Evolutionary conservation across 1,140 invertebrate species (phyloP), one percentile per base, ranked within the genome.

Genomic region (Oncopodura yosiiana): DNA sequence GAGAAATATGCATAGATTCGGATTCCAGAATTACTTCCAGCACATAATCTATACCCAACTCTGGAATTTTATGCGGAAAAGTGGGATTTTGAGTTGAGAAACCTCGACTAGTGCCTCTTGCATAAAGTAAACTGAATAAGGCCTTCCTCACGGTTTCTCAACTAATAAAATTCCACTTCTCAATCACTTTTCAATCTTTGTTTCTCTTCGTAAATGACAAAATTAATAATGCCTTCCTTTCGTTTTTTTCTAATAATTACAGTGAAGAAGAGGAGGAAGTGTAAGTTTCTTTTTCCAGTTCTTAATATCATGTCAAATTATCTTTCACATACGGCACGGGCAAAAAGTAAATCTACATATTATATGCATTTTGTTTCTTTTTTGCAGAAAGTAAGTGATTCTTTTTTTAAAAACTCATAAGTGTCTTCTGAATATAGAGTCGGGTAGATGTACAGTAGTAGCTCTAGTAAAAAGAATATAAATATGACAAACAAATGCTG

Each of bases 191-290:
- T n/a, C n/a, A n/a, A n/a, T n/a, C n/a, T n/a, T n/a, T n/a, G n/a
- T n/a, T n/a, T n/a, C n/a, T n/a, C n/a, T n/a, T n/a, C n/a, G n/a
- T n/a, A n/a, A n/a, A n/a, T n/a, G n/a, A n/a, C n/a, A n/a, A n/a
- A n/a, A n/a, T n/a, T n/a, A n/a, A n/a, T n/a, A n/a, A n/a, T n/a
- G n/a, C n/a, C n/a, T n/a, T n/a, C n/a, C n/a, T n/a, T n/a, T n/a
- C 21, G 24, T 30, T 2, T 46, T 16, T 37, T 30, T 23, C 32
- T 19, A 49, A 8, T 27, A 39, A 19, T 61, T 61, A 19, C 58
- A 63, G 61, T 53, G 63, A 65, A 23, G 63, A 64, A 45, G 62
- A 64, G 61, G 63, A 63, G 58, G 63, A 64, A 52, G 58, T 63
- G 61, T 63, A 63, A 60, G 62, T 58, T 18, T n/a, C 27, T 11